Conservation (phyloP, 2,888 invertebrate species). For the Drosophila fungiperda region DNA sequence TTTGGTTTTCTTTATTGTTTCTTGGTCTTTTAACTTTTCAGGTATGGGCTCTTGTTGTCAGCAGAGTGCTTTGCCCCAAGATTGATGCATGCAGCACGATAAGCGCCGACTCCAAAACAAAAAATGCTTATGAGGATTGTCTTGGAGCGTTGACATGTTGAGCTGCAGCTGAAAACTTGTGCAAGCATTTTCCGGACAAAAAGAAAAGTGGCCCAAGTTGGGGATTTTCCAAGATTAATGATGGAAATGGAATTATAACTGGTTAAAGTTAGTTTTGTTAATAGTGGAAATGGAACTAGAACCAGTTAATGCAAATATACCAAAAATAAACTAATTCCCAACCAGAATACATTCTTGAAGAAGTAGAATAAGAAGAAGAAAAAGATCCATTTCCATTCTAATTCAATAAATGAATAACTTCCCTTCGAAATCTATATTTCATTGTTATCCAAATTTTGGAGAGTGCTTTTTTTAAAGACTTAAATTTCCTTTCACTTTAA, state of each 20-base stretch:
- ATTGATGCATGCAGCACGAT: constrained; percentile 65
- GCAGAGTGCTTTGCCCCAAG: constrained; percentile 45
- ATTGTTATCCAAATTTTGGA: not conserved
- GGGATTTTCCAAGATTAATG: not conserved
- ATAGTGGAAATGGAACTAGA: not conserved
- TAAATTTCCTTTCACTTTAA: constrained; percentile 5
- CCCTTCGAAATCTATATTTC: not conserved
- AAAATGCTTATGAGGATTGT: constrained; percentile 24
- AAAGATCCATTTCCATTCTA: not conserved
- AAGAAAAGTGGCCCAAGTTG: not conserved
- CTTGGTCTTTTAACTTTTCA: constrained; percentile 47
- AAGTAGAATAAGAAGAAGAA: not conserved
- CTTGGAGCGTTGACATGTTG: constrained; percentile 46
- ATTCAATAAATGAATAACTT: not conserved
- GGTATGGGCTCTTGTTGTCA: constrained; percentile 56
- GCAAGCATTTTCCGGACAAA: constrained; percentile 9
- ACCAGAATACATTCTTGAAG: not conserved
- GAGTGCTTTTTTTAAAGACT: not conserved
- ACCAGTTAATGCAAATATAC: not conserved
- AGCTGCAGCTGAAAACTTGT: constrained; percentile 34
- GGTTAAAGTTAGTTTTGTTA: not conserved
- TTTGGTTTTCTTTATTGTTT: constrained; percentile 13
- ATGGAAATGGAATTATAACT: not conserved
- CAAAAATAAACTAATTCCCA: not conserved
- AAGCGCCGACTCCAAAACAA: constrained; percentile 37